Evolutionary conservation across 2,113 vertebrate genomes (phyloP), one percentile per base, ranked within the genome.

Genomic region (Lophotis ruficrista): DNA sequence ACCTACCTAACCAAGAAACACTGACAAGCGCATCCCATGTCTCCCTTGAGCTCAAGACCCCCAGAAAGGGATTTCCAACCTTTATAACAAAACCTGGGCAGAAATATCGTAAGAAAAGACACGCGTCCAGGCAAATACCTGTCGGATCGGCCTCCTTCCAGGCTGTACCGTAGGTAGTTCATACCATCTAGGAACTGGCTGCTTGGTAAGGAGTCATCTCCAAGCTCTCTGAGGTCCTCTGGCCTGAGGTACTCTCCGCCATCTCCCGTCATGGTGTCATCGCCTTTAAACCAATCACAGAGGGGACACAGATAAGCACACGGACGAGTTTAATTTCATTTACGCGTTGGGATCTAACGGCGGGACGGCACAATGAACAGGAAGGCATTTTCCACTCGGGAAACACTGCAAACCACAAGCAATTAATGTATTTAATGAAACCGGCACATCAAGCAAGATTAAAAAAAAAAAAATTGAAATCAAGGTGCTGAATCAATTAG

Each of bases 221-320:
- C 99, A 14, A 99, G 98, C 93, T 99, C 99, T 91, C 98, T 98
- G 30, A 99, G 97, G 89, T 99, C 99, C 97, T 99, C 99, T 1
- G 99, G 98, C 91, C 99, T 98, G 9, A 99, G 98, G 83, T 99
- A 99, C 94, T 99, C 99, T 48, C 99, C 99, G 38, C 99, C 99
- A 38, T 99, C 99, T 2, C 99, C 99, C 1, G 99, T 99, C 99
- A 99, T 99, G 0, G 99, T 99, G 97, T 99, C 99, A 57, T 99
- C 99, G 62, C 99, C 99, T 99, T 93, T 20, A 83, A 88, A 90
- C 6, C 83, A 87, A 87, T 2, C 70, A 61, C 73, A 94, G 50
- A 80, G 41, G 76, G 80, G 58, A 68, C 5, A 87, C 24, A 35
- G 66, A 20, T 80, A n/a, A 91, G 85, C 47, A 45, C 73, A 58